Evolutionary conservation across 2,888 invertebrate species (phyloP), one percentile per base, ranked within the genome.

Genomic region (Panopea generosa): DNA sequence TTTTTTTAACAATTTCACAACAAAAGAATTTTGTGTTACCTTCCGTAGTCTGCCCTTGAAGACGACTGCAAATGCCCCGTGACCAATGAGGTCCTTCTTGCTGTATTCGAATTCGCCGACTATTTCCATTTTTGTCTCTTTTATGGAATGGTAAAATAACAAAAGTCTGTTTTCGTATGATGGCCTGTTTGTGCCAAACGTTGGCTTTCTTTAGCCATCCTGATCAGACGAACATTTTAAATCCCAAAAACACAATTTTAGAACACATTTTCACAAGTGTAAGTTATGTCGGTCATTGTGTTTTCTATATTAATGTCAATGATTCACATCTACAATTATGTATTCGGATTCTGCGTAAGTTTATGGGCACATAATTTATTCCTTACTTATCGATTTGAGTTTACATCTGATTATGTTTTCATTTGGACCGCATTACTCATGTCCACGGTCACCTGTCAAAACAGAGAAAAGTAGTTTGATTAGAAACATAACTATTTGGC

Each of bases 51-150:
- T 95, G 92, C 99, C 99, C 94, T 97, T 98, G 94, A 97, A 99
- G 89, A 99, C 99, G 93, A 99, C 97, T 82, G 99, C 99, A 94
- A 99, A 99, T 88, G 99, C 99, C 90, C 99, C 99, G 94, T 99
- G 99, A 84, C 99, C 99, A 90, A 99, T 97, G 92, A 99, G 95
- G 94, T 99, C 99, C 94, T 98, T 97, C 92, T 96, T 96, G 93
- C 96, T 96, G 94, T 98, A 99, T 93, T 99, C 98, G 94, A 97
- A 99, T 93, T 98, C 98, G 88, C 99, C 99, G 88, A 99, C 96
- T 89, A 95, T 95, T 95, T 98, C 98, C 97, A 98, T 97, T 29
- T 24, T 47, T 33, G 20, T 38, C 20, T 45, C 6, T 45, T n/a
- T n/a, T n/a, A 45, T 20, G 45, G 45, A 45, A 9, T 3, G 16